Base-by-base conservation (phyloP, 2,888 invertebrate species). In the Capitulum mitella region DNA sequence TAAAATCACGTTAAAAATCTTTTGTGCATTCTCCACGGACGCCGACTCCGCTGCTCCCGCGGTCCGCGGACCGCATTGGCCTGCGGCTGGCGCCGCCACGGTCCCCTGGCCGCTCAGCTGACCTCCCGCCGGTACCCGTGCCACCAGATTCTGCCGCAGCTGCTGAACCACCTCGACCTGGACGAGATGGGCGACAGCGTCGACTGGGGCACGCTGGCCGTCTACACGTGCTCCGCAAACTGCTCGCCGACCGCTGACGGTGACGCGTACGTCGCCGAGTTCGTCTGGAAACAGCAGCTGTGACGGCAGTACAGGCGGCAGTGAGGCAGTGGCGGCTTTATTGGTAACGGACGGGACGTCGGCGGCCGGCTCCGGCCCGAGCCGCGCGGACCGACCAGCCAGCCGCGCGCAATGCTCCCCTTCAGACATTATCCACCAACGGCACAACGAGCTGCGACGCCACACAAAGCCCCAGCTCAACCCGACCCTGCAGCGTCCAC, bases 151-250 rank as follows among this genome's bases (percentile, higher is more conserved):
- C 92, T 94, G 91, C 94, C 94, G 0, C 94, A 94, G 85, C 86
- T 93, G 80, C 85, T 95, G 37, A 90, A 91, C 83, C 89, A 90
- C 83, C 87, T 94, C 40, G 88, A 90, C 81, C 88, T 92, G 81
- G 90, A 92, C 58, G 86, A 88, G 81, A 85, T 89, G 76, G 84
- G 89, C 3, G 88, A 89, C 80, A 88, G 88, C 83, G 87, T 97
- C 77, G 98, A 98, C 86, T 98, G 96, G 95, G 98, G 97, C 37
- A 90, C 93, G 32, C 85, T 98, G 78, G 90, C 90, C 77, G 86
- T 98, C 40, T 98, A 92, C 85, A 95, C 95, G 0, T 98, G 98
- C 85, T 88, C 89, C 84, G 87, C 88, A 32, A 94, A 92, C 85
- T 98, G 97, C 84, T 85, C 77, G 46, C 70, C 70, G 19, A 16